Base-by-base conservation (phyloP, 2,888 invertebrate genomes). In the Drosophila barbarae region DNA sequence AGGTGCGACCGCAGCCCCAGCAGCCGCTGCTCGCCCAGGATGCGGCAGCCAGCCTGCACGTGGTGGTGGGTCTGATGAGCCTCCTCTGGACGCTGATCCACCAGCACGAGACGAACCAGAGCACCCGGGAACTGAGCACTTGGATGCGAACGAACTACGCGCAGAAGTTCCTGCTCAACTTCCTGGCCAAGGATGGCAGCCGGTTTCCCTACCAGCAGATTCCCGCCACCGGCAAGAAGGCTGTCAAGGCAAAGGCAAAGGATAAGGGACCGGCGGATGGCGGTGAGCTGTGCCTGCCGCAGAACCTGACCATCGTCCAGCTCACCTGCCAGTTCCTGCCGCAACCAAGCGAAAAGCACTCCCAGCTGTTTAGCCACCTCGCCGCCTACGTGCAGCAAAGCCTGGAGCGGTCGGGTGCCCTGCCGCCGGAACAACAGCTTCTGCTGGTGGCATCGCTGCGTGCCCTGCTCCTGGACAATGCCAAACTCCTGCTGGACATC, bases 41-140 rank as follows among this genome's bases (percentile, higher is more conserved):
- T 88, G 92, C 93, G 21, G 91, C 93, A 3, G 87, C 90, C 35
- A 90, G 94, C 34, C 88, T 95, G 9, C 92, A 92, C 83, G 92
- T 92, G 68, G 91, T 93, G 30, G 89, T 94, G 44, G 91, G 92
- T 73, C 93, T 94, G 3, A 90, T 94, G 51, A 90, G 91, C 54
- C 89, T 92, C 50, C 87, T 95, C n/a, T 92, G 92, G 90, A 90
- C 90, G 10, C 87, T 90, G 13, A 87, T 90, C n/a, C 87, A 89
- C 13, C 73, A 87, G n/a, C 84, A 85, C 26, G 88, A 88, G 38
- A 7, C 70, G 9, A 73, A 76, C 8, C 66, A 80, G 3, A 79
- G 71, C 64, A 84, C 76, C 63, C 87, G 89, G 0, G 89, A 91
- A 46, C 86, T 92, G 18, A 89, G 90, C 69, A 78, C 81, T n/a